Conservation (phyloP, 2,888 invertebrate genomes). For the Latrodectus hesperus region DNA sequence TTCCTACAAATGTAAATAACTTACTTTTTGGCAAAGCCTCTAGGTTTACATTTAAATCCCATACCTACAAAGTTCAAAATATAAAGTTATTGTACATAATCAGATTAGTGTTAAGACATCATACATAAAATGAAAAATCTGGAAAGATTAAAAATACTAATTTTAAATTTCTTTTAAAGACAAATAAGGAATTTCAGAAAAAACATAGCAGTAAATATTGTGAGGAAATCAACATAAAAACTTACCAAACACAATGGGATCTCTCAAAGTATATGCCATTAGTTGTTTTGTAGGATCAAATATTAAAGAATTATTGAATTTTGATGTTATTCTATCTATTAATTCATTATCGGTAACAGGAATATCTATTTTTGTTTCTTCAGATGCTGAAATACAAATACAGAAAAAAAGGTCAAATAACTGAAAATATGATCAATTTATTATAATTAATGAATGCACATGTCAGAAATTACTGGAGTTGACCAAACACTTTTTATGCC, state of each 20-base stretch:
- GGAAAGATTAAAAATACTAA: neutral
- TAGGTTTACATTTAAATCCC: constrained; percentile 77
- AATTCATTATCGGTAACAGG: constrained; percentile 73
- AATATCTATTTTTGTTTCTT: constrained; percentile 73
- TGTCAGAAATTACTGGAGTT: too few species aligned
- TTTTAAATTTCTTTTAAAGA: neutral
- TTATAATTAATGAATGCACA: too few species aligned
- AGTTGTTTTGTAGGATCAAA: constrained; percentile 80
- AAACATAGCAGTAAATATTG: neutral
- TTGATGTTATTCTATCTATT: constrained; percentile 75
- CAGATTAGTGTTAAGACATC: neutral
- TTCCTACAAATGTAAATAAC: constrained; percentile 43
- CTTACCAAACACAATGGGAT: constrained; percentile 78
- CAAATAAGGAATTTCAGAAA: neutral
- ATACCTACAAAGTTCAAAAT: constrained; percentile 73
- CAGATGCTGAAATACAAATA: constrained; percentile 71
- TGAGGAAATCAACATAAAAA: neutral
- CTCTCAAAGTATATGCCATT: constrained; percentile 93
- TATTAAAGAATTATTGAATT: constrained; percentile 78
- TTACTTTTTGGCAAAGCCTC: constrained; percentile 82
- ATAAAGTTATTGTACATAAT: neutral
- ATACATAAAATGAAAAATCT: neutral
- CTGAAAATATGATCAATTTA: neutral
- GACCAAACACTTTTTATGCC: too few species aligned
- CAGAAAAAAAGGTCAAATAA: neutral